These are phyloP conservation scores for Chloroceryle inda DNA, from an alignment of 2,797 vertebrate genomes.

Conservation along the genomic window DNA sequence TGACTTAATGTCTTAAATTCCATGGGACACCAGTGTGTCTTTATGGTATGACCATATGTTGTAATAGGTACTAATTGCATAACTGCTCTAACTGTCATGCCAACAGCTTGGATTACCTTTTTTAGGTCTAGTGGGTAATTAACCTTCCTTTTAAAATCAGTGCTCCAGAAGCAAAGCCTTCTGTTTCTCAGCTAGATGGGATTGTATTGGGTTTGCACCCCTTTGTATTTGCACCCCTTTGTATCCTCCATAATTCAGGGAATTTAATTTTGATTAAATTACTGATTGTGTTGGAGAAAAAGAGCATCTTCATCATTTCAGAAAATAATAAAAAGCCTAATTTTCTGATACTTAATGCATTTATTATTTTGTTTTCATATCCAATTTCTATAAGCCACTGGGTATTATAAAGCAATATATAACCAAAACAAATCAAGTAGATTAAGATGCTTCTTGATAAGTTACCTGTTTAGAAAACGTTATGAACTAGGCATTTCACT, in stretches of 20 bases:
- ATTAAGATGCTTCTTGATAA: neutral
- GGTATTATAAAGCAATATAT: neutral
- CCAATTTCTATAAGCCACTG: neutral
- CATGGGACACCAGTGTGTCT: neutral
- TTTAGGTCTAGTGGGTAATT: neutral
- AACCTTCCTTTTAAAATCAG: neutral
- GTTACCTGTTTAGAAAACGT: neutral
- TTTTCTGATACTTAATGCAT: neutral
- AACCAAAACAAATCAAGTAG: neutral
- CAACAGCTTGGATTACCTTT: neutral
- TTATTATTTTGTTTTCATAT: neutral
- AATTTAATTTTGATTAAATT: neutral
- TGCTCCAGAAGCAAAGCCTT: neutral
- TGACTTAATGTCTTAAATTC: conserved; percentile 8
- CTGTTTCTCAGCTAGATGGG: neutral
- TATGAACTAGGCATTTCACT: neutral
- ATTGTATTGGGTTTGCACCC: neutral
- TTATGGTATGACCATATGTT: neutral
- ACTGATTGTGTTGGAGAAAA: neutral
- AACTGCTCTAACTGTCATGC: neutral
- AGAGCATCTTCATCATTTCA: neutral
- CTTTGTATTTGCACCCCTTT: neutral
- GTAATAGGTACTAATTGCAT: neutral
- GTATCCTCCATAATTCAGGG: neutral
- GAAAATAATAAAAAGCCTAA: neutral